Conservation (phyloP, 2,888 invertebrate species). For the Prosopocoilus inquinatus region DNA sequence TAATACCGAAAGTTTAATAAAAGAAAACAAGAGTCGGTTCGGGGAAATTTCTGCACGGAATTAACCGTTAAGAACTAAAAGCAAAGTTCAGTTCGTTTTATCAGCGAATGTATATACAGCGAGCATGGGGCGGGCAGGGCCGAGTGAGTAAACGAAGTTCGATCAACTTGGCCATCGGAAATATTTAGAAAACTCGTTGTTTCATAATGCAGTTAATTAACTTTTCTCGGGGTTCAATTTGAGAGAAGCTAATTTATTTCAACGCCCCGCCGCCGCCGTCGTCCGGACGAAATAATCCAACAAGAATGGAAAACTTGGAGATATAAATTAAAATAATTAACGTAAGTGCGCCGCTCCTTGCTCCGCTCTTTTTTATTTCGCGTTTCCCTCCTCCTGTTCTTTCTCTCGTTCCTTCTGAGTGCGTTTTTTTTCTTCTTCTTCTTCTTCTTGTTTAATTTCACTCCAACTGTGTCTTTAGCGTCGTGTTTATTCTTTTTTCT, state of each 20-base stretch:
- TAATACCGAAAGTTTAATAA: slow-evolving; percentile 15
- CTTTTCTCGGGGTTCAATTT: slow-evolving; percentile 42
- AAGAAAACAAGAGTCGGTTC: slow-evolving; percentile 13
- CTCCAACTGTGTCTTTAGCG: slow-evolving; percentile 29
- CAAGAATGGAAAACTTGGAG: slow-evolving; percentile 36
- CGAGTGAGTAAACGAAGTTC: slow-evolving; percentile 24
- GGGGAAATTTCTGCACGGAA: slow-evolving; percentile 22
- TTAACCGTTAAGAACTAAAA: slow-evolving; percentile 22
- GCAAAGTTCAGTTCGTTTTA: slow-evolving; percentile 25
- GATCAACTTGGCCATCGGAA: slow-evolving; percentile 26
- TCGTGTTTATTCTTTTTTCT: slow-evolving; percentile 23
- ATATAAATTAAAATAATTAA: slow-evolving; percentile 45
- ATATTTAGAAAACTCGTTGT: slow-evolving; percentile 33
- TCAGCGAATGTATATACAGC: slow-evolving; percentile 17
- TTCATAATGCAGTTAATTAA: slow-evolving; percentile 43
- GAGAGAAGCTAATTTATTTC: slow-evolving; percentile 42
- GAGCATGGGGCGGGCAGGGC: too few species aligned
- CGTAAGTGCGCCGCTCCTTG: slow-evolving; percentile 36
- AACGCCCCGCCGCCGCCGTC: too few species aligned
- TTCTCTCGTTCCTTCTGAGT: slow-evolving; percentile 21
- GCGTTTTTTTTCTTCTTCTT: too few species aligned
- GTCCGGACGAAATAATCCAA: slow-evolving; percentile 41
- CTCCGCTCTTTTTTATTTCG: slow-evolving; percentile 29
- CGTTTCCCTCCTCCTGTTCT: slow-evolving; percentile 10
- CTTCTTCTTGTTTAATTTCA: slow-evolving; percentile 30